Evolutionary conservation across 1,140 invertebrate species (phyloP).

Genomic region (Drosophila littoralis): DNA sequence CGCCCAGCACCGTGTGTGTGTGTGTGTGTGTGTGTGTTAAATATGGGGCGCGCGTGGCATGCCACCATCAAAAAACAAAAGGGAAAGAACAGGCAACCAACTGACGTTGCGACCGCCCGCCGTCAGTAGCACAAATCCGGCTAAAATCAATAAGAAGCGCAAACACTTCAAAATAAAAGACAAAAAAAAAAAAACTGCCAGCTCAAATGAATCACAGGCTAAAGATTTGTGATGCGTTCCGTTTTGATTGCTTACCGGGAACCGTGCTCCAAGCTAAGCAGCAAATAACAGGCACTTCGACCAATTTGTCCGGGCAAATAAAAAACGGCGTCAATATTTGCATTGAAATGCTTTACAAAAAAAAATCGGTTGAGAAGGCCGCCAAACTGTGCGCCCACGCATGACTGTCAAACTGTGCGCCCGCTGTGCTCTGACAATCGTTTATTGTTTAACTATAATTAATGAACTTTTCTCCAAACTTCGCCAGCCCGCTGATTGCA

Average conservation of each 20-base stretch:
- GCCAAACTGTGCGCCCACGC: conserved; percentile 21
- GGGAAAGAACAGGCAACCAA: conserved; percentile 14
- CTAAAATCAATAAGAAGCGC: conserved; percentile 75
- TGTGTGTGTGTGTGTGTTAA: conserved; percentile 36
- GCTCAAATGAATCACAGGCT: conserved; percentile 32
- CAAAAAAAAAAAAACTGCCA: conserved; percentile 12
- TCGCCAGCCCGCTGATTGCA: no score
- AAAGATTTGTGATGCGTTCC: conserved; percentile 8
- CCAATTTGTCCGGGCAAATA: conserved; percentile 27
- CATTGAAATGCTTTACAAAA: neutral
- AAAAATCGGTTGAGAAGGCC: conserved; percentile 41
- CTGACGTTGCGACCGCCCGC: conserved; percentile 22
- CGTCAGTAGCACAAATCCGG: conserved; percentile 57
- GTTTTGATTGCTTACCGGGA: conserved; percentile 29
- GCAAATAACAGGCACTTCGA: conserved; percentile 17
- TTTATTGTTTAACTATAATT: no score
- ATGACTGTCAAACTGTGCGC: conserved; percentile 14
- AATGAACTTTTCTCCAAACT: no score
- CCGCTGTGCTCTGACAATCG: neutral
- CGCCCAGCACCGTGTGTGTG: conserved; percentile 39
- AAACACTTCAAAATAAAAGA: conserved; percentile 47
- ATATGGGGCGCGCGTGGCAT: conserved; percentile 72
- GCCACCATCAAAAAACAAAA: conserved; percentile 23
- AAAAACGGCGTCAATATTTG: conserved; percentile 60
- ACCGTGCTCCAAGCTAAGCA: conserved; percentile 20